These are phyloP conservation scores for Bucco capensis DNA, from an alignment of 2,113 vertebrate species.

Conservation along the genomic window DNA sequence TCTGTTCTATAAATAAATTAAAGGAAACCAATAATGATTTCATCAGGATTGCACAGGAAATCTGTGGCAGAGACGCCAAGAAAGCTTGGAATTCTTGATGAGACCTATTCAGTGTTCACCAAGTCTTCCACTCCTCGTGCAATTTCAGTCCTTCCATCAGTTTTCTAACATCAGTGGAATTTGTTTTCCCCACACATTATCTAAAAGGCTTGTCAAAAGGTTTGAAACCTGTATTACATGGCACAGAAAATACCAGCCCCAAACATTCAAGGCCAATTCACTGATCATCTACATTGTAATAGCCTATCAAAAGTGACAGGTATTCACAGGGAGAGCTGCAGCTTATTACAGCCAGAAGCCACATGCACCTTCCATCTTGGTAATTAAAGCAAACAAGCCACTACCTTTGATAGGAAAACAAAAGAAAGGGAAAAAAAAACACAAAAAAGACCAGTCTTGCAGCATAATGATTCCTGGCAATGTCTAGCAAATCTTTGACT, in stretches of 20 bases:
- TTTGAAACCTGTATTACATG: not conserved
- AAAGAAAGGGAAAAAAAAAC: not conserved
- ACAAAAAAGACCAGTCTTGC: not conserved
- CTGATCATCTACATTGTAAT: not conserved
- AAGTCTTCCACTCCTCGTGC: not conserved
- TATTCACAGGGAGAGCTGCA: not conserved
- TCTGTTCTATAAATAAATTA: not conserved
- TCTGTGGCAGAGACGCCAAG: not conserved
- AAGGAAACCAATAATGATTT: not conserved
- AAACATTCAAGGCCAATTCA: not conserved
- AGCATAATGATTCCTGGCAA: not conserved
- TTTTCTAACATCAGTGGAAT: not conserved
- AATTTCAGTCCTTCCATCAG: not conserved
- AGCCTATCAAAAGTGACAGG: conserved; percentile 29
- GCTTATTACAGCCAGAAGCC: not conserved
- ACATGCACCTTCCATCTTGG: not conserved
- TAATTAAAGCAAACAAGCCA: conserved; percentile 36
- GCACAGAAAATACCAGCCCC: not conserved
- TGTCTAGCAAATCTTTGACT: not conserved
- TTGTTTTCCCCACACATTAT: not conserved
- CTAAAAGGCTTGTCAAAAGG: not conserved
- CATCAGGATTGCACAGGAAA: not conserved
- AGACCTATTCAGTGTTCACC: not conserved
- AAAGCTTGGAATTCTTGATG: not conserved
- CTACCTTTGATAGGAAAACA: not conserved